Evolutionary conservation across 1,140 invertebrate genomes (phyloP).

Genomic region (Marisa cornuarietis): DNA sequence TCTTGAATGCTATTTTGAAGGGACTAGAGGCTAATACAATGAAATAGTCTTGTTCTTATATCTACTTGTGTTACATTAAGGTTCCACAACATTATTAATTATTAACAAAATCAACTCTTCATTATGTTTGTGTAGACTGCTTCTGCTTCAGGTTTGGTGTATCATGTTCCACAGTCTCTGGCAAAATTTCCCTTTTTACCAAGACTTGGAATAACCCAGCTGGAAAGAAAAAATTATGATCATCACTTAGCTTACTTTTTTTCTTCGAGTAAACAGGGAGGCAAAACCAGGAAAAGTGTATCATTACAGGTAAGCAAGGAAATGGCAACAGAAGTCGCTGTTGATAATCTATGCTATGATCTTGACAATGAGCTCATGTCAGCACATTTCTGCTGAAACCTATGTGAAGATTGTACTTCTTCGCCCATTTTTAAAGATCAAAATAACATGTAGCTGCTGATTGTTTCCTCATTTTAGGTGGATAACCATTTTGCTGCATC

Average conservation of each 20-base stretch:
- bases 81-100: no score
- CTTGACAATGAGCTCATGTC: background rate
- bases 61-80: no score
- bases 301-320: background rate
- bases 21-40: no score
- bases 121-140: background rate
- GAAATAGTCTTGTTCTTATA: no score
- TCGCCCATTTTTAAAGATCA: background rate
- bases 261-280: background rate
- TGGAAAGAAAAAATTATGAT: slow-evolving; percentile 14
- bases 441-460: no score
- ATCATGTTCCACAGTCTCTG: background rate
- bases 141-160: background rate
- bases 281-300: background rate
- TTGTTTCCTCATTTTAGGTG: no score
- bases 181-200: background rate
- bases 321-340: background rate
- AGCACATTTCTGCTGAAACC: background rate
- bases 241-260: slow-evolving; percentile 4
- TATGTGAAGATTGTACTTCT: background rate
- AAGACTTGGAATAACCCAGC: background rate
- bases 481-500: no score
- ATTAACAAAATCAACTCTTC: no score
- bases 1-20: no score
- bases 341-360: background rate